Conservation (phyloP, 1,140 invertebrate species). For the Apis florea region DNA sequence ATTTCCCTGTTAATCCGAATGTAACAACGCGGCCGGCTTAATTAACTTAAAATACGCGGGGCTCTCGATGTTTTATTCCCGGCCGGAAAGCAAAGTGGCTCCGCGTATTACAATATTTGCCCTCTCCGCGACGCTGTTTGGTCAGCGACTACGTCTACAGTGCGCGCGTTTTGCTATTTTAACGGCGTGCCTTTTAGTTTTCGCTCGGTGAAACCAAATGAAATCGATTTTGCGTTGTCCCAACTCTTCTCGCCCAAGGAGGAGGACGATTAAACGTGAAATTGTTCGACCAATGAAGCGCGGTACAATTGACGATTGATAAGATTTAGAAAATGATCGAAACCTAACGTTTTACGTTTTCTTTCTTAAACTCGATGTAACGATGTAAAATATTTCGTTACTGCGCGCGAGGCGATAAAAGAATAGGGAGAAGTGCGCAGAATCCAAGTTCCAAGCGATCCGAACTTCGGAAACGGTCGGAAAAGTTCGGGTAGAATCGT, state of each 20-base stretch:
- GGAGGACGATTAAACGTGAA: neutral
- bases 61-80: constrained; percentile 45
- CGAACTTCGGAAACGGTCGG: no score
- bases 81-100: constrained; percentile 31
- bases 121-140: constrained; percentile 42
- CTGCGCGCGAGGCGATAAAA: no score
- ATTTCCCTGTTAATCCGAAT: constrained; percentile 45
- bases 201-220: neutral
- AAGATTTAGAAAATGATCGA: neutral
- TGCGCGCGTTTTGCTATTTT: constrained; percentile 24
- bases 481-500: no score
- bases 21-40: constrained; percentile 33
- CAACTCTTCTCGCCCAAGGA: neutral
- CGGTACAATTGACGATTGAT: neutral
- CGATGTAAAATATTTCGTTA: no score
- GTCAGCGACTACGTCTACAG: constrained; percentile 37
- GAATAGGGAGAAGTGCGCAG: no score
- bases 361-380: no score
- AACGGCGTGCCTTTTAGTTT: constrained; percentile 12
- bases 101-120: constrained; percentile 53
- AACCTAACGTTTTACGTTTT: no score
- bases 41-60: constrained; percentile 58
- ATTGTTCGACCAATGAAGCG: neutral
- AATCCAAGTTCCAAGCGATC: no score
- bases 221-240: constrained; percentile 25